phyloP scores from a whole-genome alignment of 2,888 invertebrate species.

The Diabrotica balteata region DNA sequence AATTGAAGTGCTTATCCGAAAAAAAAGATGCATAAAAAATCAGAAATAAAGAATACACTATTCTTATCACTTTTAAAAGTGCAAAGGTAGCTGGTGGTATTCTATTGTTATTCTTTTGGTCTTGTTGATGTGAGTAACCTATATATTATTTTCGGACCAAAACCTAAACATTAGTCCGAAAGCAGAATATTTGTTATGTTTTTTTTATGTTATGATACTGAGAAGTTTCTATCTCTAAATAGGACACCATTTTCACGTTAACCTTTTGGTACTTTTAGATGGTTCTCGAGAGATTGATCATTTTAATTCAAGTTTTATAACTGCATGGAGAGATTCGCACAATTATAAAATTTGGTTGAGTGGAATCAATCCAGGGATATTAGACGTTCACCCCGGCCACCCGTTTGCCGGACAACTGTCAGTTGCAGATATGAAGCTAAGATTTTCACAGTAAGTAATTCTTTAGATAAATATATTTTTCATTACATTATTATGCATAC shows the following conservation, averaged over 20 bases:
- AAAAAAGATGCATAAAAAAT: no score
- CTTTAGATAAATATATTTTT: constrained; percentile 18
- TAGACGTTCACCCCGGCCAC: constrained; percentile 81
- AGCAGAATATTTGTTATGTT: no score
- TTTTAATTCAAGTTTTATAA: constrained; percentile 84
- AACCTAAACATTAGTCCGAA: no score
- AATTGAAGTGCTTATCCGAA: no score
- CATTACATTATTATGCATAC: no score
- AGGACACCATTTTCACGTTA: not conserved
- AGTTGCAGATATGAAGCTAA: constrained; percentile 91
- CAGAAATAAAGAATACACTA: no score
- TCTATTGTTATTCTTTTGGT: no score
- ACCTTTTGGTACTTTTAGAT: constrained; percentile 61
- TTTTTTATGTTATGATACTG: not conserved
- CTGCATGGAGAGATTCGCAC: constrained; percentile 85
- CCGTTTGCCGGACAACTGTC: constrained; percentile 95
- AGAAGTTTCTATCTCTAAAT: no score
- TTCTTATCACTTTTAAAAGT: no score
- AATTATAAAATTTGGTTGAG: constrained; percentile 87
- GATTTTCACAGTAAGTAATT: constrained; percentile 83
- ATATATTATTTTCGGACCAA: no score
- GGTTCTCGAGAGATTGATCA: constrained; percentile 84
- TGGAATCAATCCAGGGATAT: constrained; percentile 71
- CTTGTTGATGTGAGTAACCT: no score
- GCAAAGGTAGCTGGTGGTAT: no score